A percentile compares a stretch with the other conserved stretches of the same genome.
Evolutionary conservation across 2,113 vertebrate species (phyloP).

Genomic region (Anthoscopus minutus): DNA sequence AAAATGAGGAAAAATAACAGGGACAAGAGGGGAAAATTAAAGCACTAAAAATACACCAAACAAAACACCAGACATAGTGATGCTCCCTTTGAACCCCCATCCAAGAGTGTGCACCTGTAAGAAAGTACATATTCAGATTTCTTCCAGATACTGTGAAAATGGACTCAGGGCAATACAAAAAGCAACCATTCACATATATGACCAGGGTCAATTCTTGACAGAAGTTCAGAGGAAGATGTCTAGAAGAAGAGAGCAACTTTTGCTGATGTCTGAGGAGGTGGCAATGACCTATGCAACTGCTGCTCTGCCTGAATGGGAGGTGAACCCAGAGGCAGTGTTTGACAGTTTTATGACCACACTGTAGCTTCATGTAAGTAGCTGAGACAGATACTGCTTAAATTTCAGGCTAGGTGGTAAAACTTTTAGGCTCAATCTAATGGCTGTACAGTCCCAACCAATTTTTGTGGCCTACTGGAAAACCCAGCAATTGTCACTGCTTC

Average conservation of each 20-base stretch:
- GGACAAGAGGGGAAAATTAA: not conserved
- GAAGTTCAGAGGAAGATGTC: not conserved
- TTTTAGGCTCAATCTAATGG: not conserved
- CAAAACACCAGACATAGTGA: not conserved
- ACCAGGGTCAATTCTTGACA: not conserved
- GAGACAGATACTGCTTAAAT: not conserved
- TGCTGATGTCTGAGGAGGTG: not conserved
- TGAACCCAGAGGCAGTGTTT: not conserved
- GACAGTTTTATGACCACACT: not conserved
- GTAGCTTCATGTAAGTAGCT: not conserved
- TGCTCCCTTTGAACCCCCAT: not conserved
- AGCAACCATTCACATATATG: not conserved
- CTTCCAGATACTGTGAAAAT: not conserved
- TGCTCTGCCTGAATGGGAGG: not conserved
- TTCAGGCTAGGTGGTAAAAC: not conserved
- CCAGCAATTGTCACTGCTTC: not conserved
- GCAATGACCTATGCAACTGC: not conserved
- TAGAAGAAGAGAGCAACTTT: not conserved
- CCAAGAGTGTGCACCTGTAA: not conserved
- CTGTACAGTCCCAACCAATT: not conserved
- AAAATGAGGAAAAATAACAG: not conserved
- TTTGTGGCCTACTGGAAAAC: not conserved
- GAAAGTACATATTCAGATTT: not conserved
- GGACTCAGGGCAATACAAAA: not conserved
- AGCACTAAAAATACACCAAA: not conserved